Conservation (phyloP, 2,888 invertebrate genomes). For the Neoaliturus tenellus region DNA sequence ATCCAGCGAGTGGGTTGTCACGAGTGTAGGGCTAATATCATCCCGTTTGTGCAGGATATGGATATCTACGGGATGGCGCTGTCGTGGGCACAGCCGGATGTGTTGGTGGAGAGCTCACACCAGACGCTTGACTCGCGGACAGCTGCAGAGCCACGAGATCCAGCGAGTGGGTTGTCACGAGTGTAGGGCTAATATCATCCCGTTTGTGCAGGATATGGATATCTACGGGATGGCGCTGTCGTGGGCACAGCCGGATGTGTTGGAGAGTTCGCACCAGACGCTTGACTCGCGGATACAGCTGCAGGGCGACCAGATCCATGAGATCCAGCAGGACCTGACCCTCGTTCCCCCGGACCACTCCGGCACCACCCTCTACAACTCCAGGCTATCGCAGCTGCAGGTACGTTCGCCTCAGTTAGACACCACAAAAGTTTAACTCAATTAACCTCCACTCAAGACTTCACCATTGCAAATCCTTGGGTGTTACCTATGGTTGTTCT, state of each 20-base stretch:
- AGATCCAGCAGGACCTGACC: slow-evolving; percentile 30
- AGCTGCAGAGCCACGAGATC: slow-evolving; percentile 1
- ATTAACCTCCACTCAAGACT: no score
- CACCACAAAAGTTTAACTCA: no score
- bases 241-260: not conserved
- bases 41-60: not conserved
- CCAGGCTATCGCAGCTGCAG: slow-evolving; percentile 37
- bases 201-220: not conserved
- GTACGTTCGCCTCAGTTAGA: not conserved
- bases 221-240: not conserved
- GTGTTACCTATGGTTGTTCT: no score
- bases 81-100: not conserved
- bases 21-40: not conserved
- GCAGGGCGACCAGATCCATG: slow-evolving; percentile 21
- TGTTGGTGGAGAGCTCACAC: slow-evolving; percentile 9
- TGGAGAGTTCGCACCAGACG: slow-evolving; percentile 17
- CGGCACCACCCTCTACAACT: slow-evolving; percentile 7
- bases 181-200: no score
- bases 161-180: not conserved
- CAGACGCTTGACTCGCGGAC: slow-evolving; percentile 15
- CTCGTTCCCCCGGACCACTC: slow-evolving; percentile 39
- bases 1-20: no score
- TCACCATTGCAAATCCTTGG: no score
- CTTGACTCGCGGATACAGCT: slow-evolving; percentile 37
- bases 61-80: not conserved